phyloP scores from a whole-genome alignment of 2,888 invertebrate genomes.

The Drosophila ezoana region DNA sequence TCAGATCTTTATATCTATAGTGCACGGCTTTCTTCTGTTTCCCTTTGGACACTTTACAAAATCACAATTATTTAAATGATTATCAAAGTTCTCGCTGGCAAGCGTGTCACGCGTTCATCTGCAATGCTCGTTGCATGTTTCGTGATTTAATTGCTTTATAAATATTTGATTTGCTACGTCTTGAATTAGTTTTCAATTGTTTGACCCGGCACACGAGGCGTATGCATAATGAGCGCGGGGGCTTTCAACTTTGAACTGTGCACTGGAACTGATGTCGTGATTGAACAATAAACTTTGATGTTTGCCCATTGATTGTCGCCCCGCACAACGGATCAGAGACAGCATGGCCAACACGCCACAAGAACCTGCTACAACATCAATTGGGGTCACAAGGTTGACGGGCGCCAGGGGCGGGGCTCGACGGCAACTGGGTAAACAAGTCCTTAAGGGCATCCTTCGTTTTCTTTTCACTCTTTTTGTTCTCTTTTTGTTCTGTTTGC shows the following conservation, averaged over 20 bases:
- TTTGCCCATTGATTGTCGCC: slow-evolving; percentile 23
- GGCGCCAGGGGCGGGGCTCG: slow-evolving; percentile 40
- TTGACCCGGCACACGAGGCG: slow-evolving; percentile 14
- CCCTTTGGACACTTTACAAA: too few relatives aligned
- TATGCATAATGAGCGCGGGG: slow-evolving; percentile 28
- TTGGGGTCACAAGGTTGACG: slow-evolving; percentile 52
- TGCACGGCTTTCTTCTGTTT: too few relatives aligned
- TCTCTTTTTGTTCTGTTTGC: slow-evolving; percentile 4
- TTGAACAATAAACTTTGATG: slow-evolving; percentile 18
- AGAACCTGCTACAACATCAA: slow-evolving; percentile 43
- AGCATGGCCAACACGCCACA: slow-evolving; percentile 20
- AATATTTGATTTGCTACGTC: slow-evolving; percentile 60
- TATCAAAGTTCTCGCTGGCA: neutral
- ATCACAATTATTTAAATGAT: neutral
- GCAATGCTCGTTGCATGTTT: slow-evolving; percentile 13
- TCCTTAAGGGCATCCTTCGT: slow-evolving; percentile 24
- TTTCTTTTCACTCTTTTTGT: slow-evolving; percentile 9
- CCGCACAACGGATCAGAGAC: neutral
- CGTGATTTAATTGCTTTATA: slow-evolving; percentile 54
- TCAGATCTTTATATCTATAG: too few relatives aligned
- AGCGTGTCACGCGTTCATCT: slow-evolving; percentile 13
- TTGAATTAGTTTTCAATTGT: slow-evolving; percentile 23
- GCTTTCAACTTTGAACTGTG: slow-evolving; percentile 42
- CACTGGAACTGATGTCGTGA: neutral
- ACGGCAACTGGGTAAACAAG: slow-evolving; percentile 44